A percentile compares a stretch with the other conserved stretches of the same genome.
These are phyloP conservation scores for Sturnus vulgaris DNA, from an alignment of 2,113 vertebrate genomes.

Conservation along the genomic window DNA sequence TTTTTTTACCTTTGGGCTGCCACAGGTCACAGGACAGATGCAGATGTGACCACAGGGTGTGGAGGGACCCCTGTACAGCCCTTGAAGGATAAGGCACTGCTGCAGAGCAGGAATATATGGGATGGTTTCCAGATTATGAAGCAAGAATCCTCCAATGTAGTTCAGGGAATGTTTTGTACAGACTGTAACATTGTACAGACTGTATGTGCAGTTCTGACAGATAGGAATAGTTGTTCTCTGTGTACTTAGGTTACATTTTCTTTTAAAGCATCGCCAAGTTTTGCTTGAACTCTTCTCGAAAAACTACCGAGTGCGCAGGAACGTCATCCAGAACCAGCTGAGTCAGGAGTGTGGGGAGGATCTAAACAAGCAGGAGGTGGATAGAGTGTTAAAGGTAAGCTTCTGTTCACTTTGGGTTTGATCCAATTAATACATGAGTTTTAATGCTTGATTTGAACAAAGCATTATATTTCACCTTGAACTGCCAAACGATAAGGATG, in stretches of 20 bases:
- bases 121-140: neutral
- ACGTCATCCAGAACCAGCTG: constrained; percentile 81
- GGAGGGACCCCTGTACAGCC: neutral
- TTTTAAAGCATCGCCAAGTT: constrained; percentile 85
- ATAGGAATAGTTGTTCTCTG: neutral
- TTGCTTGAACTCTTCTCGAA: constrained; percentile 91
- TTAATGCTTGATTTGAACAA: neutral
- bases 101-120: neutral
- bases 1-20: neutral
- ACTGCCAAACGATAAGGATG: neutral
- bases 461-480: neutral
- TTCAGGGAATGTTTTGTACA: neutral
- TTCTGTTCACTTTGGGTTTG: neutral
- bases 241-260: neutral
- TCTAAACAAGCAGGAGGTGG: constrained; percentile 85
- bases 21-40: neutral
- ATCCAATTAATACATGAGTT: neutral
- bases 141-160: neutral
- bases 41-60: neutral
- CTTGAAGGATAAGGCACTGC: neutral
- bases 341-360: constrained; percentile 86
- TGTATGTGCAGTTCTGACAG: neutral
- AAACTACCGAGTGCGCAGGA: constrained; percentile 88
- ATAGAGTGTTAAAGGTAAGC: constrained; percentile 89
- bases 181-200: neutral